Conservation (phyloP, 2,888 invertebrate genomes). For the Folsomia manolachei region DNA sequence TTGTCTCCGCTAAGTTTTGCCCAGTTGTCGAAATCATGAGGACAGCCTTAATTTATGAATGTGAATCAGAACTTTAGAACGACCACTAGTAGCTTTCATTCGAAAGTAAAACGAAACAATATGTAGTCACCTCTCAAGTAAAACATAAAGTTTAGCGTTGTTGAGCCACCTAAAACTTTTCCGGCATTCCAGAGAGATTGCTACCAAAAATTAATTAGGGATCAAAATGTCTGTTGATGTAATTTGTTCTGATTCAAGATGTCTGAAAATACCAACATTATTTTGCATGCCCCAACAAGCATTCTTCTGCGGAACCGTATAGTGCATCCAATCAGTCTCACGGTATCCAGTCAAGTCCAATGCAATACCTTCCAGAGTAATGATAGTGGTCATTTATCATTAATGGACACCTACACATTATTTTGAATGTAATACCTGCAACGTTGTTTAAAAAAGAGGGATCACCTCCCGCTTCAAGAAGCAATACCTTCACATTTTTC, state of each 20-base stretch:
- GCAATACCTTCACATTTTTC: conserved; percentile 26
- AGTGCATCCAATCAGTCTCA: conserved; percentile 38
- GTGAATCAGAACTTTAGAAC: conserved; percentile 2
- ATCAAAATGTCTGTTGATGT: too few species aligned
- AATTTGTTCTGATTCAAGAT: too few species aligned
- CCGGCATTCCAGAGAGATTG: conserved; percentile 23
- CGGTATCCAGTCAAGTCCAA: conserved; percentile 33
- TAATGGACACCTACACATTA: too few species aligned
- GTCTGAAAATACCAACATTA: conserved; percentile 10
- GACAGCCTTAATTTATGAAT: too few species aligned
- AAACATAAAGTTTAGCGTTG: conserved; percentile 22
- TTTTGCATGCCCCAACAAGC: conserved; percentile 38
- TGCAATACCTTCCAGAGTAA: conserved; percentile 24
- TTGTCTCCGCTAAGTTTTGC: conserved; percentile 22
- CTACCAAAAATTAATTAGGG: too few species aligned
- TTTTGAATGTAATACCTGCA: too few species aligned
- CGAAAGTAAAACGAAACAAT: too few species aligned
- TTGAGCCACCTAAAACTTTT: conserved; percentile 26
- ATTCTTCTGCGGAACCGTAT: conserved; percentile 39
- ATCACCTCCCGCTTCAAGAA: conserved; percentile 30
- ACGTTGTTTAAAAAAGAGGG: conserved; percentile 14
- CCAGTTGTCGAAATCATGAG: conserved; percentile 38
- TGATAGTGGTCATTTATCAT: conserved; percentile 6
- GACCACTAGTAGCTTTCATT: too few species aligned
- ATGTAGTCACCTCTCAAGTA: conserved; percentile 15